phyloP scores from a whole-genome alignment of 2,113 vertebrate species.

The Anguilla rostrata region DNA sequence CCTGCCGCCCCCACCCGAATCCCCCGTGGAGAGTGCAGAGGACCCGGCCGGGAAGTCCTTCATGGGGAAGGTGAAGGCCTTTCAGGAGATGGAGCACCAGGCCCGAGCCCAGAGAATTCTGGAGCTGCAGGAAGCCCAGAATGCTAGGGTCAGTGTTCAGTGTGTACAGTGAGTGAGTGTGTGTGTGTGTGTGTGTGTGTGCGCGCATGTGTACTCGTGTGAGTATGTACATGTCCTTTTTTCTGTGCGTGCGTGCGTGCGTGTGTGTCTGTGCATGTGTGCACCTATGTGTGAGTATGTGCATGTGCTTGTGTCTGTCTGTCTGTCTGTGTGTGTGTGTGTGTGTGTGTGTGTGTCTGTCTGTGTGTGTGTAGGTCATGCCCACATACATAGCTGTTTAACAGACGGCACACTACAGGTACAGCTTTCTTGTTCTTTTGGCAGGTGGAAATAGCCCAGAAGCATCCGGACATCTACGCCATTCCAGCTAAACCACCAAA shows the following conservation, averaged over 20 bases:
- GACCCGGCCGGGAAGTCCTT: slow-evolving; percentile 83
- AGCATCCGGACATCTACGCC: slow-evolving; percentile 95
- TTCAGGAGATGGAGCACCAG: slow-evolving; percentile 96
- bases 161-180: no score
- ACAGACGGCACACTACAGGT: slow-evolving; percentile 28
- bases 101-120: slow-evolving; percentile 88
- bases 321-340: background rate
- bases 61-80: slow-evolving; percentile 93
- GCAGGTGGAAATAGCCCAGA: slow-evolving; percentile 95
- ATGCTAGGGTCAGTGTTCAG: slow-evolving; percentile 78
- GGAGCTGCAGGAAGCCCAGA: slow-evolving; percentile 95
- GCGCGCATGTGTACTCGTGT: background rate
- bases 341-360: background rate
- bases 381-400: background rate
- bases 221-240: slow-evolving; percentile 10
- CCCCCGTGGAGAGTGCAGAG: slow-evolving; percentile 51
- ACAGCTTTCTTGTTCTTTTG: background rate
- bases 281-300: no score
- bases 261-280: background rate
- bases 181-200: background rate
- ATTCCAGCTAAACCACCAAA: slow-evolving; percentile 87
- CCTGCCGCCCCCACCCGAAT: slow-evolving; percentile 23
- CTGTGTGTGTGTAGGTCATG: no score
- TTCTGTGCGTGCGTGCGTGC: background rate
- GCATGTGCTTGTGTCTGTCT: slow-evolving; percentile 13